These are phyloP conservation scores for Pelodiscus sinensis DNA, from an alignment of 2,113 vertebrate species.

Conservation along the genomic window DNA sequence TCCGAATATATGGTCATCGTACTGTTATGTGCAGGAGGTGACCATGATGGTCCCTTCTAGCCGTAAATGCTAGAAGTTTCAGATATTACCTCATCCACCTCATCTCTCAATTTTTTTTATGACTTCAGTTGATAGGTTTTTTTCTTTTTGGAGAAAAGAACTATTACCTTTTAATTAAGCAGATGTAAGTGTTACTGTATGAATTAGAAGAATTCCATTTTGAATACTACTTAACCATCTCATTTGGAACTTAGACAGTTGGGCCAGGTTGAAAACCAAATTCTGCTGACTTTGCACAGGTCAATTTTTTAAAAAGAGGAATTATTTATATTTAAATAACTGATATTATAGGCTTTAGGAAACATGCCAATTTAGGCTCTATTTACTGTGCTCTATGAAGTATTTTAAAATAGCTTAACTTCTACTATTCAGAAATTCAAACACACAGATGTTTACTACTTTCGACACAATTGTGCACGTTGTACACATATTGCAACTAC, in stretches of 20 bases:
- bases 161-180: background rate
- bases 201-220: background rate
- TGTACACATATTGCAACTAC: background rate
- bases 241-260: fast-evolving
- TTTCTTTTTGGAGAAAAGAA: background rate
- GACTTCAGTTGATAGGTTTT: background rate
- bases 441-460: background rate
- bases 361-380: background rate
- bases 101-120: background rate
- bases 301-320: background rate
- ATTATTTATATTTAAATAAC: background rate
- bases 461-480: background rate
- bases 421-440: background rate
- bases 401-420: background rate
- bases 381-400: fast-evolving
- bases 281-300: background rate
- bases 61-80: background rate
- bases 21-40: background rate
- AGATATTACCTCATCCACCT: background rate
- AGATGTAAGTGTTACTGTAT: background rate
- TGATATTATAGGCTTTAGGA: background rate
- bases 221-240: background rate
- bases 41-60: background rate
- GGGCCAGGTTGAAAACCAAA: fast-evolving
- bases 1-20: no score